Base-by-base conservation (phyloP, 2,113 vertebrate genomes). In the Salminus brasiliensis region DNA sequence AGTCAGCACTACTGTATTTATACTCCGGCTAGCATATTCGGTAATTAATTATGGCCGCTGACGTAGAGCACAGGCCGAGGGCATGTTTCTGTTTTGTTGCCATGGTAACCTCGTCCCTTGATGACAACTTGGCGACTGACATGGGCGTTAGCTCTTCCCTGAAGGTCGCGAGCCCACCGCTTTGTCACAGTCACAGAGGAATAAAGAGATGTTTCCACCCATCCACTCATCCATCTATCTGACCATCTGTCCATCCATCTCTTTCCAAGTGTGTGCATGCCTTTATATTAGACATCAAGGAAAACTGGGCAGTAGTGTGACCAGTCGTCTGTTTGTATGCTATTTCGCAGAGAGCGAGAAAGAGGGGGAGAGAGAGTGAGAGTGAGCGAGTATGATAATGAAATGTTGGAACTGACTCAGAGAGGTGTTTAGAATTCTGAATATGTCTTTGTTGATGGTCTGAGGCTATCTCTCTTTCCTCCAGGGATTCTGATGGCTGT, bases 21-120 rank as follows among this genome's bases (percentile, higher is more conserved):
- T 52, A 68, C 52, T 69, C 57, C 52, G 45, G 72, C 72, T 75
- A 53, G 23, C 68, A 70, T 41, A 68, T 69, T 45, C 70, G 71
- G 36, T 81, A 84, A 84, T 84, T 84, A 84, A 84, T 78, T 57
- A 47, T 63, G 62, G 39, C 69, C 18, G 29, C 74, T 78, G 75
- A 75, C 47, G 63, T n/a, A 63, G n/a, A 69, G 57, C 57, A 53
- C 0, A 57, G 62, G 55, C 74, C 49, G 45, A 67, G 30, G 55
- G 39, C 32, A 67, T 21, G 36, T 69, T 78, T 74, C 45, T 10
- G n/a, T 55, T 81, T 62, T 52, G 75, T 81, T 81, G 25, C 79
- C 57, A 84, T 81, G 72, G 79, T 77, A 74, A 74, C 75, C 47
- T 3, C 13, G 8, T 63, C 53, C 69, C n/a, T 27, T 34, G 39